Evolutionary conservation across 2,797 vertebrate species (phyloP).

Genomic region (Danio kyathit): DNA sequence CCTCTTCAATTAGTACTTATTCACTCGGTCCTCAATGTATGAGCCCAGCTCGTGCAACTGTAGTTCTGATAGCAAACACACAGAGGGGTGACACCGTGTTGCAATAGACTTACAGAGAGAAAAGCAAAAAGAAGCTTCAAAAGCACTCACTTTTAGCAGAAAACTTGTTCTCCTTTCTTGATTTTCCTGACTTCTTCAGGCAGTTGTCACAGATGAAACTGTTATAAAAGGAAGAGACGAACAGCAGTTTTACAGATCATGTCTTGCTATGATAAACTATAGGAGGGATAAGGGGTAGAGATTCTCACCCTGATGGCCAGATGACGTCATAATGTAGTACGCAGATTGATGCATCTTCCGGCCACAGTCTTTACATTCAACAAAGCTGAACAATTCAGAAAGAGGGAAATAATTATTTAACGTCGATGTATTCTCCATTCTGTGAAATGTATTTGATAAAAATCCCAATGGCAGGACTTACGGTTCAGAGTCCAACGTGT

Average conservation of each 20-base stretch:
- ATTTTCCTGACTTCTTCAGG: constrained; percentile 93
- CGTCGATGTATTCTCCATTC: no score
- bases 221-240: constrained; percentile 7
- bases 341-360: constrained; percentile 99
- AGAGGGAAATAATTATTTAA: neutral
- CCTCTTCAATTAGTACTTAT: constrained; percentile 95
- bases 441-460: neutral
- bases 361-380: constrained; percentile 99
- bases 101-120: neutral
- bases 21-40: constrained; percentile 95
- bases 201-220: constrained; percentile 98
- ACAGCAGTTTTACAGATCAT: neutral
- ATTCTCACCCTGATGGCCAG: constrained; percentile 94
- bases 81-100: neutral
- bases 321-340: constrained; percentile 97
- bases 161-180: constrained; percentile 97
- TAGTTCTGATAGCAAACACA: constrained; percentile 77
- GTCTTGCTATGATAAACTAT: neutral
- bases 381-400: constrained; percentile 81
- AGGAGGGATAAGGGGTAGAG: neutral
- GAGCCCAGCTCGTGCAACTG: constrained; percentile 92
- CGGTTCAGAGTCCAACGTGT: constrained; percentile 96
- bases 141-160: constrained; percentile 91
- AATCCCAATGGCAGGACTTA: constrained; percentile 78
- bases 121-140: neutral